Evolutionary conservation across 64 coral and sea anemone species (phyloP).

Genomic region (Montipora sp.): DNA sequence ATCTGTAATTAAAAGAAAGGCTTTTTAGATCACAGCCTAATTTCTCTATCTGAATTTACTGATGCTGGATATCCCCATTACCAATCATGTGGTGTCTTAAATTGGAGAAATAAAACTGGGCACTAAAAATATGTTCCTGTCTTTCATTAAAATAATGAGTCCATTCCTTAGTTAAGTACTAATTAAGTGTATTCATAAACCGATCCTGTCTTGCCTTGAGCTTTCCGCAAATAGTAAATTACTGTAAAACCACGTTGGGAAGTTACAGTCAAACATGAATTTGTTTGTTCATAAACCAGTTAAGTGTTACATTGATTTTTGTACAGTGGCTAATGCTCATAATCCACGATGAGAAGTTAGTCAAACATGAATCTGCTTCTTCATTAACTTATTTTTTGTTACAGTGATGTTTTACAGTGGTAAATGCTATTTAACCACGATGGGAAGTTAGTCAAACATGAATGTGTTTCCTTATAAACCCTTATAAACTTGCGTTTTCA

Average conservation of each 20-base stretch:
- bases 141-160: neutral
- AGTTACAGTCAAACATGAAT: constrained; percentile 17
- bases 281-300: neutral
- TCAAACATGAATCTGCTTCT: neutral
- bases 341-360: neutral
- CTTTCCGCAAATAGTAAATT: neutral
- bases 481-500: neutral
- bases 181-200: constrained; percentile 3
- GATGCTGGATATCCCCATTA: neutral
- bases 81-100: neutral
- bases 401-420: neutral
- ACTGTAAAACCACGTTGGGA: constrained; percentile 6
- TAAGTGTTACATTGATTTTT: neutral
- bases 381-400: too few relatives aligned
- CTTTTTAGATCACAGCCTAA: neutral
- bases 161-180: neutral
- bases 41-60: constrained; percentile 7
- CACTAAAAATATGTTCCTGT: constrained; percentile 19
- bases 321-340: neutral
- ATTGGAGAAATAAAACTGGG: neutral
- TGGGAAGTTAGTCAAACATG: neutral
- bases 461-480: neutral
- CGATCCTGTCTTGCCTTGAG: constrained; percentile 16
- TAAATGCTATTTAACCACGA: neutral
- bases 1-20: neutral